Percentiles rank a stretch among this genome's conserved stretches.
Evolutionary conservation across 2,113 vertebrate genomes (phyloP).

Genomic region (Ploceus nigricollis): DNA sequence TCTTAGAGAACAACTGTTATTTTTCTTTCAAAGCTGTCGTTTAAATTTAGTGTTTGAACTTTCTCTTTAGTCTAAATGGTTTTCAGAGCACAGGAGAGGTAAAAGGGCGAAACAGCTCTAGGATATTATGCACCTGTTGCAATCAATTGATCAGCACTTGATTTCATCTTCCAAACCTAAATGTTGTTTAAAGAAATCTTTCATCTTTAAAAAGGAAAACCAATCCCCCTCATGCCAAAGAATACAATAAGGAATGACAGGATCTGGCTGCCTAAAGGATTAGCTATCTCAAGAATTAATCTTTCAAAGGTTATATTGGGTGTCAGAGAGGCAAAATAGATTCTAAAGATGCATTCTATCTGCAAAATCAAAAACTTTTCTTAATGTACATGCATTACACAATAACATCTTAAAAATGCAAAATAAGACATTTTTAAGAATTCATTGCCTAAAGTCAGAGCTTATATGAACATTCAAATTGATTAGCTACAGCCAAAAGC

Average conservation of each 20-base stretch:
- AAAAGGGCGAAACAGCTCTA: background rate
- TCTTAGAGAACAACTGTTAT: background rate
- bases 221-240: background rate
- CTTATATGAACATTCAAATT: background rate
- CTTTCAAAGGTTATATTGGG: background rate
- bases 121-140: background rate
- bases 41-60: background rate
- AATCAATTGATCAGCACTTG: background rate
- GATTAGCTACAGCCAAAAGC: slow-evolving; percentile 4
- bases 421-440: slow-evolving; percentile 17
- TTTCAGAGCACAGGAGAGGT: background rate
- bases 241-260: background rate
- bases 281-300: background rate
- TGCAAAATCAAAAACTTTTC: background rate
- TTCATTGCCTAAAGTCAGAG: background rate
- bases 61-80: background rate
- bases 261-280: background rate
- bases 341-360: background rate
- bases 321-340: background rate
- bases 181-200: background rate
- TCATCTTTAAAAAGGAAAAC: background rate
- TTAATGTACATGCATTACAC: background rate
- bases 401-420: slow-evolving; percentile 8
- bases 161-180: background rate
- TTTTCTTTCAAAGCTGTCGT: background rate